Conservation (phyloP, 2,888 invertebrate species). For the Mesopsocus fuscifrons region DNA sequence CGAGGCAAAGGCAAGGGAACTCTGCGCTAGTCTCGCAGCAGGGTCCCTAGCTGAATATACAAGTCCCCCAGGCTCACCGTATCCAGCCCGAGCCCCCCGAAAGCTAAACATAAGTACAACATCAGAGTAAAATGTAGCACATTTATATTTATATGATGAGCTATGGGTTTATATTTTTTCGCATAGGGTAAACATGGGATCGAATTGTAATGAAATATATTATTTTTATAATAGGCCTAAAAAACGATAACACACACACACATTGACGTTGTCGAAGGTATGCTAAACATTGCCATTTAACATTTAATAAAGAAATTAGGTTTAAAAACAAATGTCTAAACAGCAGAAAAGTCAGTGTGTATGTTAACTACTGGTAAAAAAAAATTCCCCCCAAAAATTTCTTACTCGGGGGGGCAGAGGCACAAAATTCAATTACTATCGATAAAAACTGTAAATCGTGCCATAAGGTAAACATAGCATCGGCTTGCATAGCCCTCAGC, state of each 20-base stretch:
- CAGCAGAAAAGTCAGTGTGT: constrained; percentile 4
- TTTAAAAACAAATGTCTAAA: constrained; percentile 7
- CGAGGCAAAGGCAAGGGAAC: constrained; percentile 6
- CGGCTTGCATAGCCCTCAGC: too few species aligned
- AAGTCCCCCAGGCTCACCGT: background rate
- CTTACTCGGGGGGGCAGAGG: too few species aligned
- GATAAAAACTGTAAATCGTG: too few species aligned
- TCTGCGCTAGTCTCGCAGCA: constrained; percentile 13
- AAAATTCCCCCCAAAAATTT: too few species aligned
- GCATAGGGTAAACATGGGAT: constrained; percentile 8
- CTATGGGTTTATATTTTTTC: constrained; percentile 9
- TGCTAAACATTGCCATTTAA: constrained; percentile 10
- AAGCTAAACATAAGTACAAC: background rate
- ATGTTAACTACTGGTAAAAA: constrained; percentile 2
- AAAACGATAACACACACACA: constrained; percentile 9
- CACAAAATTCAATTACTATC: too few species aligned
- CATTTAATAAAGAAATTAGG: constrained; percentile 8
- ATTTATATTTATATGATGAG: constrained; percentile 10
- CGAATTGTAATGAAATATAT: constrained; percentile 7
- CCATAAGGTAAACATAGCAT: too few species aligned
- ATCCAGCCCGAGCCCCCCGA: background rate
- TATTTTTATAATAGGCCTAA: constrained; percentile 10
- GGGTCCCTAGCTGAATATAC: constrained; percentile 11
- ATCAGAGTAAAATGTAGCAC: background rate
- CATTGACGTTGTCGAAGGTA: constrained; percentile 3